Conservation (phyloP, 2,113 vertebrate species). For the Tapirus terrestris region DNA sequence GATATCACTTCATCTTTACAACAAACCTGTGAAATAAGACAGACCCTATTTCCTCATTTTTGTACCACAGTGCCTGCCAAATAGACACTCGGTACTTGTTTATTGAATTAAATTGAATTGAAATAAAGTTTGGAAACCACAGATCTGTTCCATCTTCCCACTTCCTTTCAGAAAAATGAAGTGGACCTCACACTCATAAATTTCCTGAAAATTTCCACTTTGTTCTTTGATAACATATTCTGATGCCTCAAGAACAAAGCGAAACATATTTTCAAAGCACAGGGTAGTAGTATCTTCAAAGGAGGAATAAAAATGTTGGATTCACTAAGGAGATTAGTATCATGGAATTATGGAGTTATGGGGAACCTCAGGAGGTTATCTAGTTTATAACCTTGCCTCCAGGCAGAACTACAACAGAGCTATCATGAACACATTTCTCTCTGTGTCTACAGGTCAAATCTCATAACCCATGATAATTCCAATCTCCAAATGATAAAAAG, state of each 20-base stretch:
- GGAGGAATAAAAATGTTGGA: conserved; percentile 58
- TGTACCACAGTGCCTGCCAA: not conserved
- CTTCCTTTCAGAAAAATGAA: conserved; percentile 46
- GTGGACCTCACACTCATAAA: not conserved
- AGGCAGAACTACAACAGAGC: conserved; percentile 60
- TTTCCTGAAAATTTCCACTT: conserved; percentile 57
- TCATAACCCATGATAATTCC: conserved; percentile 60
- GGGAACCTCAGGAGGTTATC: conserved; percentile 32
- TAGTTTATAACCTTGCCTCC: conserved; percentile 42
- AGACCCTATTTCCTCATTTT: not conserved
- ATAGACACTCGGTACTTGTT: not conserved
- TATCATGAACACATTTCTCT: conserved; percentile 5
- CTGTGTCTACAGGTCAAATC: conserved; percentile 56
- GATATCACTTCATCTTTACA: not conserved
- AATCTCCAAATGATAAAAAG: conserved; percentile 62
- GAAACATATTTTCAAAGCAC: conserved; percentile 60
- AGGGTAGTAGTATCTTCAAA: conserved; percentile 64
- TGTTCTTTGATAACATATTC: conserved; percentile 45
- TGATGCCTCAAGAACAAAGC: conserved; percentile 57
- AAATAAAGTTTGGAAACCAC: conserved; percentile 43
- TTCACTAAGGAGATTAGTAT: conserved; percentile 69
- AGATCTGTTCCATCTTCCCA: not conserved
- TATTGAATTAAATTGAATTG: conserved; percentile 33
- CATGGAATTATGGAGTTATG: not conserved
- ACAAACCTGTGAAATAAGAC: not conserved